Evolutionary conservation across 2,113 vertebrate species (phyloP).

Genomic region (Oxyura jamaicensis): DNA sequence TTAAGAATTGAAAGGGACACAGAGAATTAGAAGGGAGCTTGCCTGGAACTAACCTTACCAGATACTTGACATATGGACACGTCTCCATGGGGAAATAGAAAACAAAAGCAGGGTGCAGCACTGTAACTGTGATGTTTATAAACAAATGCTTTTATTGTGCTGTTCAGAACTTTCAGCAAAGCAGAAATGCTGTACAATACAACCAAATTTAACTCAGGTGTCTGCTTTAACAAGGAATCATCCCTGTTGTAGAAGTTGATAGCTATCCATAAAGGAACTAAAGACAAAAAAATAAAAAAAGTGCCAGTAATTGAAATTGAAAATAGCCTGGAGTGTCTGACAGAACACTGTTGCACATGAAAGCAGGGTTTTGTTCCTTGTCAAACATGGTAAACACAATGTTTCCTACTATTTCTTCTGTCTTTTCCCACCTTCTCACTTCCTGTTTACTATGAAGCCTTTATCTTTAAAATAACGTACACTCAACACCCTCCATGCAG

Average conservation of each 20-base stretch:
- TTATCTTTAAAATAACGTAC: neutral
- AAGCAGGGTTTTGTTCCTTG: neutral
- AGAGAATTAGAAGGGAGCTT: neutral
- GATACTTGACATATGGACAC: neutral
- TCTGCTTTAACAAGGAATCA: neutral
- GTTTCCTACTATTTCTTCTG: neutral
- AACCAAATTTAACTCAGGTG: neutral
- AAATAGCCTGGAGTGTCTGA: neutral
- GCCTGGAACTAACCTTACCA: neutral
- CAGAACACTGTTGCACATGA: neutral
- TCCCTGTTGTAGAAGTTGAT: neutral
- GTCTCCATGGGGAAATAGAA: neutral
- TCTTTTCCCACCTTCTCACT: neutral
- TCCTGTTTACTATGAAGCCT: neutral
- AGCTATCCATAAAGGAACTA: neutral
- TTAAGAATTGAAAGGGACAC: neutral
- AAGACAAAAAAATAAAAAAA: neutral
- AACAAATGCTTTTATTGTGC: neutral
- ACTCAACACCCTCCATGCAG: neutral
- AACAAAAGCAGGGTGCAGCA: neutral
- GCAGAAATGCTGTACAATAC: neutral
- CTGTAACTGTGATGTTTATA: neutral
- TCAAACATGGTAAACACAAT: neutral
- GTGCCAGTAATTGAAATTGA: neutral
- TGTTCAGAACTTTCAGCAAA: neutral